Evolutionary conservation across 2,888 invertebrate genomes (phyloP).

Genomic region (Ormyrus rosae): DNA sequence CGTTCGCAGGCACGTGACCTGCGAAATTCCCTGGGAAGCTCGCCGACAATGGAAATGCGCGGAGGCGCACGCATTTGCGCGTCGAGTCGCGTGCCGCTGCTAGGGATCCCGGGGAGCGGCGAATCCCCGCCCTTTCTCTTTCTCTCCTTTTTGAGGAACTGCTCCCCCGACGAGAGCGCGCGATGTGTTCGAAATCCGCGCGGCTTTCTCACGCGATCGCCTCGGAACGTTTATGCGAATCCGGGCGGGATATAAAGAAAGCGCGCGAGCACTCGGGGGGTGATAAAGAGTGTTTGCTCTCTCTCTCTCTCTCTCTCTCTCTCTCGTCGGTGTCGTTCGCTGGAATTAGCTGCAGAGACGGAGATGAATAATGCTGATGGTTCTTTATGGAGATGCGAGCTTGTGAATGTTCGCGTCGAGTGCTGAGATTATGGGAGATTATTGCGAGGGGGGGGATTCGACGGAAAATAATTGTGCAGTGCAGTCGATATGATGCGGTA

Average conservation of each 20-base stretch:
- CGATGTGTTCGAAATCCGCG: constrained; percentile 2
- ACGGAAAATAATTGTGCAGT: too few species aligned
- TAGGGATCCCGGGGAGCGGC: not conserved
- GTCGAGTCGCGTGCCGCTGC: constrained; percentile 46
- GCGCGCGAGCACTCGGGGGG: not conserved
- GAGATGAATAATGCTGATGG: constrained; percentile 24
- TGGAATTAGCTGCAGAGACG: constrained; percentile 20
- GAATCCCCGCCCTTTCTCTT: not conserved
- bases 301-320: not conserved
- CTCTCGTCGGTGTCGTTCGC: not conserved
- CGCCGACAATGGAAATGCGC: not conserved
- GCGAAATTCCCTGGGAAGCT: constrained; percentile 52
- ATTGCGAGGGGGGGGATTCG: too few species aligned
- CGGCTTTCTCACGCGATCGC: constrained; percentile 14
- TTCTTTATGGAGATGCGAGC: not conserved
- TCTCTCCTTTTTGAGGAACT: constrained; percentile 6
- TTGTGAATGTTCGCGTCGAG: not conserved
- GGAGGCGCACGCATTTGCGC: not conserved
- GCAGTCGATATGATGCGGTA: too few species aligned
- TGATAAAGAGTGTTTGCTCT: constrained; percentile 18
- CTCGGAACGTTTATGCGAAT: constrained; percentile 16
- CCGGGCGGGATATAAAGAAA: not conserved
- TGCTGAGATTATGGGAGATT: too few species aligned
- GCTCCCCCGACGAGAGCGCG: constrained; percentile 36
- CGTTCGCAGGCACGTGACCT: not conserved